Percentiles rank a stretch among this genome's conserved stretches.
Evolutionary conservation across 2,113 vertebrate species (phyloP).

Genomic region (Suricata suricatta): DNA sequence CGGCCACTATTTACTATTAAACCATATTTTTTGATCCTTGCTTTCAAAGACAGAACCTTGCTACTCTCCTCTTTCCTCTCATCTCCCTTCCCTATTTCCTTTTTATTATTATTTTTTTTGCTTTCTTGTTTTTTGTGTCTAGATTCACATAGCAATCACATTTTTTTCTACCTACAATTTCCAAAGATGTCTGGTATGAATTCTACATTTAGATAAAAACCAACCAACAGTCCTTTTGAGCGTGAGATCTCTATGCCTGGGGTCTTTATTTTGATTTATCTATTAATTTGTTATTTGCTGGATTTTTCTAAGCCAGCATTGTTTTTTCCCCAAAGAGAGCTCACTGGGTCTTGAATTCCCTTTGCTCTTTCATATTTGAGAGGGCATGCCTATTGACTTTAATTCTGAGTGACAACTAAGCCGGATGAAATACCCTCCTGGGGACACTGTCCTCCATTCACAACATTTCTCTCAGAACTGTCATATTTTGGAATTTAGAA

Average conservation of each 20-base stretch:
- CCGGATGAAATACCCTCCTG: background rate
- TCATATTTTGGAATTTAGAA: background rate
- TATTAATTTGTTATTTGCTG: background rate
- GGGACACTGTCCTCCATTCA: background rate
- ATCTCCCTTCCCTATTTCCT: background rate
- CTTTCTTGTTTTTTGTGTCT: background rate
- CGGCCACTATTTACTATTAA: background rate
- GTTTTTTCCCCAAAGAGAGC: background rate
- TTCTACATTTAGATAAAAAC: background rate
- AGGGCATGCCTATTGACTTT: background rate
- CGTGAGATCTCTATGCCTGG: background rate
- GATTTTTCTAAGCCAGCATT: background rate
- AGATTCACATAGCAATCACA: background rate
- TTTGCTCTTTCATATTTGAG: background rate
- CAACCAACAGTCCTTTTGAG: background rate
- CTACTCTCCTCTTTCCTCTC: background rate
- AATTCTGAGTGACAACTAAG: background rate
- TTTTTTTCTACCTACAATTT: background rate
- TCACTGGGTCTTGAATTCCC: background rate
- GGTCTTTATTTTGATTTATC: background rate
- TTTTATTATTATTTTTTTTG: background rate
- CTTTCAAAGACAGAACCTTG: background rate
- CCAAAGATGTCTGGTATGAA: background rate
- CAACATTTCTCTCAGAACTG: background rate
- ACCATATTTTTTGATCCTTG: background rate